Base-by-base conservation (phyloP, 2,888 invertebrate genomes). In the Nemurella pictetii region DNA sequence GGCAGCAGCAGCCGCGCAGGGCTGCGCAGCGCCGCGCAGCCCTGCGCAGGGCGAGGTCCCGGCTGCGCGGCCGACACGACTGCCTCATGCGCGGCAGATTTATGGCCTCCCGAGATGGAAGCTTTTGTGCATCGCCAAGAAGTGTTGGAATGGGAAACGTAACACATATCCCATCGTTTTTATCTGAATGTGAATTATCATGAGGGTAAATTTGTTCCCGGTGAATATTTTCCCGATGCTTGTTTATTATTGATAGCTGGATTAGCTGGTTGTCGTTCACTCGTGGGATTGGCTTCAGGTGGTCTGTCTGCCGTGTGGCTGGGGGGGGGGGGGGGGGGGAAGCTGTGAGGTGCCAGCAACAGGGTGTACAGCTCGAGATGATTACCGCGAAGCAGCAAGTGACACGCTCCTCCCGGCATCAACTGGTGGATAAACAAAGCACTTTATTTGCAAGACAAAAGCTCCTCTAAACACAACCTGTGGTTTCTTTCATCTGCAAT, bases 391-490 rank as follows among this genome's bases (percentile, higher is more conserved):
- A n/a, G n/a, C n/a, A n/a, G n/a, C n/a, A n/a, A n/a, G n/a, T n/a
- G 12, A 12, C 55, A 55, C 55, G 55, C 20, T 20, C 55, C 55
- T 55, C 15, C 2, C 55, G 55, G 1, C 20, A 12, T 20, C 55
- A 12, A 7, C 55, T 3, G 15, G 9, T 3, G 72, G 36, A 28
- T 28, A 74, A 83, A 77, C 74, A 83, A 74, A 35, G 25, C 30
- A 28, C n/a, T 84, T 84, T 84, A 84, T 84, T 80, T 84, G 84
- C 84, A 28, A 84, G 80, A 84, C 84, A 84, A 84, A 84, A 72
- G 80, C 84, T 12, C 15, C 83, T 35, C 1, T 12, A 2, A 55
- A 55, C 55, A 55, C 20, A 20, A 55, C 1, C 55, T 12, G 15
- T 20, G 55, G 55, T 12, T 55, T 15, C 55, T 20, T 55, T 55